Evolutionary conservation across 2,113 vertebrate genomes (phyloP), one percentile per base, ranked within the genome.

Genomic region (human): DNA sequence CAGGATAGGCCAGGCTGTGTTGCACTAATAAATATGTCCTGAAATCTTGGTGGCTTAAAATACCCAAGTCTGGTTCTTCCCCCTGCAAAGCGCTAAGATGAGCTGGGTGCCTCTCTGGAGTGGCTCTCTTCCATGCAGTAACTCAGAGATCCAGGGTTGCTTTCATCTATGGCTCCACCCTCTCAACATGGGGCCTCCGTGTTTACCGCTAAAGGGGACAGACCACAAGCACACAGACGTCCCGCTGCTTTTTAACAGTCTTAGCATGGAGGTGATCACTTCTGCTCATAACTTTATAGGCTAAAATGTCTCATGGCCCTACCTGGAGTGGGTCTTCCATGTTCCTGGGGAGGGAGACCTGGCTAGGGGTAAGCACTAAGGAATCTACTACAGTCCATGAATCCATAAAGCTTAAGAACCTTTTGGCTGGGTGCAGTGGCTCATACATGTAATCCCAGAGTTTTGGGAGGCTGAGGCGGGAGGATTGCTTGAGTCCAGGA

Each of bases 11-110:
- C 5, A 1, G 64, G 61, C 64, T 8, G 0, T 8, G 66, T 73
- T 38, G 22, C 9, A 1, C 30, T 35, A 13, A 27, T 61, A 30
- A 1, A 22, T 70, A 32, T 64, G 6, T 64, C 61, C 61, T 64
- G 27, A 32, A 64, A 13, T n/a, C 45, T 66, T 40, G 3, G 75
- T 22, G 43, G 32, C 40, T 8, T n/a, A 6, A 38, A 27, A 17
- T 27, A 40, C 6, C 7, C 38, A 2, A 1, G 30, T 4, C n/a
- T 5, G 7, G 43, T 25, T 50, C 40, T 52, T 8, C 27, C 16
- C 35, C 2, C 0, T 8, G 30, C 2, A 2, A 5, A n/a, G 32
- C 8, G n/a, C 9, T 11, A 3, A 40, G 20, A 18, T 16, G 17
- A 8, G 1, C 0, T 8, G 11, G 0, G 11, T 16, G 11, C 3